Percentiles rank a stretch among this genome's conserved stretches.
These are phyloP conservation scores for Euproctis similis DNA, from an alignment of 2,888 invertebrate genomes.

Conservation along the genomic window DNA sequence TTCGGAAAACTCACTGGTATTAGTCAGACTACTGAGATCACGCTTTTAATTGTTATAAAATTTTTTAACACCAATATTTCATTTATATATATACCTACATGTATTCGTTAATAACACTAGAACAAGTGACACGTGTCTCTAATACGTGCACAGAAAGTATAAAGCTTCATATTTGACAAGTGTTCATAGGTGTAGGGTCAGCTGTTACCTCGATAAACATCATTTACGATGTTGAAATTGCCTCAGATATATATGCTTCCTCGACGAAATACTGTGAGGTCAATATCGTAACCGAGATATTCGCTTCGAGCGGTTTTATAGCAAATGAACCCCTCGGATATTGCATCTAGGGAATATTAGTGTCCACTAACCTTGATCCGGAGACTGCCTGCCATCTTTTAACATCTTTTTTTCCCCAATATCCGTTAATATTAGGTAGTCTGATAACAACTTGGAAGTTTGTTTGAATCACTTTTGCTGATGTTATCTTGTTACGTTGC, in stretches of 20 bases:
- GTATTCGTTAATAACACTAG: conserved; percentile 9
- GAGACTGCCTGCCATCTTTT: conserved; percentile 52
- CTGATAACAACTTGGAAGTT: conserved; percentile 43
- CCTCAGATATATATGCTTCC: conserved; percentile 49
- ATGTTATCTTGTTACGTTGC: conserved; percentile 27
- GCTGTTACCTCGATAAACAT: conserved; percentile 43
- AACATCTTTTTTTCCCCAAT: conserved; percentile 64
- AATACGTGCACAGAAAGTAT: conserved; percentile 18
- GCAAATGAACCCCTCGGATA: conserved; percentile 57
- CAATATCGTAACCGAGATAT: conserved; percentile 54
- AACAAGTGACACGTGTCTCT: conserved; percentile 17
- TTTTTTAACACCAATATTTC: too few relatives aligned
- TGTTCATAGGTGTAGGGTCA: conserved; percentile 32
- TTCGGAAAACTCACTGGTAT: too few relatives aligned
- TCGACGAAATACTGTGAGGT: conserved; percentile 47
- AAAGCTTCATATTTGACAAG: conserved; percentile 22
- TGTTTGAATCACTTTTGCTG: conserved; percentile 38
- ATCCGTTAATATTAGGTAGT: conserved; percentile 54
- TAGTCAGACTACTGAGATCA: too few relatives aligned
- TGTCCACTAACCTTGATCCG: conserved; percentile 55
- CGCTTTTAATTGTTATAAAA: too few relatives aligned
- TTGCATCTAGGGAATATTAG: conserved; percentile 61
- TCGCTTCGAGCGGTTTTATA: conserved; percentile 56
- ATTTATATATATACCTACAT: conserved; percentile 6
- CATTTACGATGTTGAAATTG: too few relatives aligned